phyloP scores from a whole-genome alignment of 2,797 vertebrate species.

The Poecilia gillii region DNA sequence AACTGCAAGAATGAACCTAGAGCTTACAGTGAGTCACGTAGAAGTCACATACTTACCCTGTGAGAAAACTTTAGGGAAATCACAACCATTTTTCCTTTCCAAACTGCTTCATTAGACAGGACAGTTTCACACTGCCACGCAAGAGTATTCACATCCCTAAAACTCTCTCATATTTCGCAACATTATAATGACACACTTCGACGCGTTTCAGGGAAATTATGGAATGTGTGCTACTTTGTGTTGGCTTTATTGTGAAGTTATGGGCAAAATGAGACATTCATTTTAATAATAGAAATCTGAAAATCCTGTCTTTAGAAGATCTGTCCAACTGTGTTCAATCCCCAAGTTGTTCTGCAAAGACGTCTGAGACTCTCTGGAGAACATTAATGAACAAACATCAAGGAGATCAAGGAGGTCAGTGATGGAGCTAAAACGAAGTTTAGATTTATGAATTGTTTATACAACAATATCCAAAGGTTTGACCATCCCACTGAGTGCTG shows the following conservation, averaged over 20 bases:
- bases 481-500: not conserved
- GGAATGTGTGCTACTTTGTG: not conserved
- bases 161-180: not conserved
- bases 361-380: not conserved
- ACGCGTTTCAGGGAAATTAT: not conserved
- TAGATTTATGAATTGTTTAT: not conserved
- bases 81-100: constrained; percentile 23
- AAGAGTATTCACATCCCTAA: constrained; percentile 3
- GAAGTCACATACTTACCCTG: constrained; percentile 6
- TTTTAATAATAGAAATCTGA: not conserved
- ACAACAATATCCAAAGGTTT: not conserved
- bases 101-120: constrained; percentile 44
- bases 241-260: not conserved
- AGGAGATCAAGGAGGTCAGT: not conserved
- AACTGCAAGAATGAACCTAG: constrained; percentile 46
- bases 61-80: constrained; percentile 8
- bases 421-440: not conserved
- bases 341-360: too few relatives aligned
- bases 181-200: not conserved
- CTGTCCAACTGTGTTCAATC: not conserved
- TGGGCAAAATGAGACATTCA: not conserved
- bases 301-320: not conserved
- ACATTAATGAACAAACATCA: not conserved
- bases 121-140: constrained; percentile 3
- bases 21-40: constrained; percentile 35